Conservation (phyloP, 2,888 invertebrate genomes). For the Tridacna gigas region DNA sequence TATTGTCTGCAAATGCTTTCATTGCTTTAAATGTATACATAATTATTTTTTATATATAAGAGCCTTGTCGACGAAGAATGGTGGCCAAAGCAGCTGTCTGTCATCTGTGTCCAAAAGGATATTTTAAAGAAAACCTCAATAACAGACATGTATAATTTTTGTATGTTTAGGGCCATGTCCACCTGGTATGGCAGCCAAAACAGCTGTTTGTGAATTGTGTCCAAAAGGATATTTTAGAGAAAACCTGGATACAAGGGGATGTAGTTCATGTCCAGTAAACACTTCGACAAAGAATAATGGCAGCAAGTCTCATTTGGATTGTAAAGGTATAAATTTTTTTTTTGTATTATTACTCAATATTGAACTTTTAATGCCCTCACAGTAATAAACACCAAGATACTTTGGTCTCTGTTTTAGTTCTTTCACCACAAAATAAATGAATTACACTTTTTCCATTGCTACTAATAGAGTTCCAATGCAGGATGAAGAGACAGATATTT, state of each 20-base stretch:
- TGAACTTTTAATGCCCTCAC: too few relatives aligned
- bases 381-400: too few relatives aligned
- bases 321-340: slow-evolving; percentile 69
- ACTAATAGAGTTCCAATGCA: too few relatives aligned
- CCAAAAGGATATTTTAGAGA: slow-evolving; percentile 77
- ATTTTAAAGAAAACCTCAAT: slow-evolving; percentile 73
- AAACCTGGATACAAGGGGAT: slow-evolving; percentile 65
- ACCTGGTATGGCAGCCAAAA: slow-evolving; percentile 73
- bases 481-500: too few relatives aligned
- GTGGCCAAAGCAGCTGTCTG: slow-evolving; percentile 68
- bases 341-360: too few relatives aligned
- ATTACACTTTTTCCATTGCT: too few relatives aligned
- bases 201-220: slow-evolving; percentile 69
- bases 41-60: too few relatives aligned
- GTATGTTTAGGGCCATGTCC: slow-evolving; percentile 83
- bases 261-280: slow-evolving; percentile 72
- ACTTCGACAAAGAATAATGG: slow-evolving; percentile 61
- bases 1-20: too few relatives aligned
- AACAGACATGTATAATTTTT: slow-evolving; percentile 71
- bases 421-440: too few relatives aligned
- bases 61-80: slow-evolving; percentile 4
- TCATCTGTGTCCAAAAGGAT: slow-evolving; percentile 74
- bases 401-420: too few relatives aligned
- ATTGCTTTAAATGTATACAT: not conserved
- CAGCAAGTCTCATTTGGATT: slow-evolving; percentile 61